Conservation (phyloP, 2,113 vertebrate species). For the Telmatochromis brichardi region DNA sequence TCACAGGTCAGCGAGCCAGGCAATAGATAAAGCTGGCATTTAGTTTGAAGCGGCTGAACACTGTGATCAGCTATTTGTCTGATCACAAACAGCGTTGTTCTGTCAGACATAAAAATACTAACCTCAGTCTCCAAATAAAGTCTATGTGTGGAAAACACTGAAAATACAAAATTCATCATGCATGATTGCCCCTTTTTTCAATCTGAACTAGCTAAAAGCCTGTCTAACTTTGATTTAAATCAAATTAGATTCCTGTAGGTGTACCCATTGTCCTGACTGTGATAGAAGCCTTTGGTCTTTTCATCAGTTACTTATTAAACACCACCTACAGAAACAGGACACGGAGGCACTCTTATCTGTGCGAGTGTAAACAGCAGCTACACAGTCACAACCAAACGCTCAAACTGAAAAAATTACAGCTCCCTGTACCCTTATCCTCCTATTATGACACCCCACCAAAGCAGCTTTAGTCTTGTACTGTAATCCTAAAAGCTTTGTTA, state of each 20-base stretch:
- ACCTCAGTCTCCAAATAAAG: neutral
- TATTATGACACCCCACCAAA: neutral
- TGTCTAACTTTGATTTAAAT: neutral
- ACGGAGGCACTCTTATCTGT: neutral
- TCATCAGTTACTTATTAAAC: neutral
- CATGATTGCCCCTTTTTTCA: neutral
- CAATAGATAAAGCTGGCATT: neutral
- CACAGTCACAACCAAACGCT: neutral
- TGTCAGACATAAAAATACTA: neutral
- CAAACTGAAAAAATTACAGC: neutral
- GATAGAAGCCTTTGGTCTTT: neutral
- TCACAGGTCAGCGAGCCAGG: neutral
- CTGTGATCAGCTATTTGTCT: neutral
- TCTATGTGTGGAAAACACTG: neutral
- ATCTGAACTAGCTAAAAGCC: neutral
- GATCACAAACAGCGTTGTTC: neutral
- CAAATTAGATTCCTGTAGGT: neutral
- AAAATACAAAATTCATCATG: neutral
- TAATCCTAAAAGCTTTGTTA: slow-evolving; percentile 24
- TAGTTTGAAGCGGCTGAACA: neutral
- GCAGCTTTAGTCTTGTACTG: neutral
- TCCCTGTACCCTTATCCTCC: neutral
- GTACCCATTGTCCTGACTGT: neutral
- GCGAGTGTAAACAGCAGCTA: neutral
- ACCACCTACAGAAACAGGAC: neutral